A percentile compares a stretch with the other conserved stretches of the same genome.
Conservation (phyloP, 2,113 vertebrate species). For the Phaethornis superciliosus region DNA sequence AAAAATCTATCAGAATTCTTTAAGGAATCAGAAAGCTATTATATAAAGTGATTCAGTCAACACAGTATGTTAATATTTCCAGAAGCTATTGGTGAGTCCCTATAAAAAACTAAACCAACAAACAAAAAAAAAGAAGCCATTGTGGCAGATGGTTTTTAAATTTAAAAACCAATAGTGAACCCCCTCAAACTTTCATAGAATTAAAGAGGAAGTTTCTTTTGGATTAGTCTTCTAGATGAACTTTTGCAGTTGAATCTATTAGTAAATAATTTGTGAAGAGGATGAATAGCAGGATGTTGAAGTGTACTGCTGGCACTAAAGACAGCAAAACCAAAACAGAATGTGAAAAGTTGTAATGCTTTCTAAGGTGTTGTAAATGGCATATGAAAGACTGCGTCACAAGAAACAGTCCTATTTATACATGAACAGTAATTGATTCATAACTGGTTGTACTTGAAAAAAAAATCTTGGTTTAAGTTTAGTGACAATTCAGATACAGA, state of each 20-base stretch:
- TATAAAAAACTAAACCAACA: no score
- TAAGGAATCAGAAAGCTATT: background rate
- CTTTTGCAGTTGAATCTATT: background rate
- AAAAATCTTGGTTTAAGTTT: background rate
- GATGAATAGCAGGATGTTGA: background rate
- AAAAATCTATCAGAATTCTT: background rate
- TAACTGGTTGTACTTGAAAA: background rate
- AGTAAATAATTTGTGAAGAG: background rate
- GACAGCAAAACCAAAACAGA: background rate
- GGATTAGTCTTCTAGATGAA: background rate
- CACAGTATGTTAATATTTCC: background rate
- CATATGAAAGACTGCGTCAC: background rate
- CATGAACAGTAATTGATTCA: background rate
- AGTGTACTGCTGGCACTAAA: background rate
- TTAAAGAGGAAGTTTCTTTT: background rate
- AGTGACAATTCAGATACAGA: background rate
- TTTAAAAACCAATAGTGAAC: background rate
- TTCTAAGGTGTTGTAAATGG: conserved; percentile 19
- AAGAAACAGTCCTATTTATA: conserved; percentile 5
- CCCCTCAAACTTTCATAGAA: background rate
- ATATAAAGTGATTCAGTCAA: background rate
- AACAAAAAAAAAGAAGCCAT: background rate
- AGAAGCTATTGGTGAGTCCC: background rate
- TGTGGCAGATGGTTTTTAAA: background rate
- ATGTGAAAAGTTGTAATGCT: background rate